A percentile compares a stretch with the other conserved stretches of the same genome.
phyloP scores from a whole-genome alignment of 2,888 invertebrate species.

The Sarcophaga variegata region DNA sequence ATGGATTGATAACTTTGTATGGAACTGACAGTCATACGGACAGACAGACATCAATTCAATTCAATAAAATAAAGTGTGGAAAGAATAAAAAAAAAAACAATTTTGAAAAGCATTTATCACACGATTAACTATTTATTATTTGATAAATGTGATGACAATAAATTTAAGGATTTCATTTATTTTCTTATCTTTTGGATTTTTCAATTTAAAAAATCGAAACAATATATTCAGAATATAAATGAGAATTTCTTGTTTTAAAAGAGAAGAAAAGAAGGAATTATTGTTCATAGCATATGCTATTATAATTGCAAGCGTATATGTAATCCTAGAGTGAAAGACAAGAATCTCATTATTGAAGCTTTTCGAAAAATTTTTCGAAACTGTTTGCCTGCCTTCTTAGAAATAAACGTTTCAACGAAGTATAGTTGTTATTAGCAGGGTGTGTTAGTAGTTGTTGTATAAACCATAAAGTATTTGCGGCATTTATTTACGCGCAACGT shows the following conservation, averaged over 20 bases:
- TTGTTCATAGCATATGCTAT: no score
- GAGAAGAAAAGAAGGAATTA: no score
- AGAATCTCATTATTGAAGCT: no score
- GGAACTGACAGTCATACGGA: background rate
- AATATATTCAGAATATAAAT: background rate
- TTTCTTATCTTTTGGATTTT: background rate
- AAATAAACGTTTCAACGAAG: no score
- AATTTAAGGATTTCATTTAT: conserved; percentile 27
- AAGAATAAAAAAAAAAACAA: background rate
- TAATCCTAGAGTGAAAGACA: no score
- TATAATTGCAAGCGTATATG: no score
- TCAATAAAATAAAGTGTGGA: background rate
- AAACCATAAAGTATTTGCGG: conserved; percentile 8
- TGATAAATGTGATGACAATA: conserved; percentile 24
- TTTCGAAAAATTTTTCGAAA: no score
- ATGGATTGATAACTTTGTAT: background rate
- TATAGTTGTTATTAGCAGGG: background rate
- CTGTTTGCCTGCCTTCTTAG: background rate
- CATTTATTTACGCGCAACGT: conserved; percentile 38
- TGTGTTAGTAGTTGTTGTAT: background rate
- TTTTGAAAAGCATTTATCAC: conserved; percentile 27
- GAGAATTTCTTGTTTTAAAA: background rate
- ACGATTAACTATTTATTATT: conserved; percentile 16
- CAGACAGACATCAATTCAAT: conserved; percentile 25
- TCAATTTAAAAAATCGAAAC: background rate